Evolutionary conservation across 2,797 vertebrate species (phyloP).

Genomic region (Pangasius sanitwongsei): DNA sequence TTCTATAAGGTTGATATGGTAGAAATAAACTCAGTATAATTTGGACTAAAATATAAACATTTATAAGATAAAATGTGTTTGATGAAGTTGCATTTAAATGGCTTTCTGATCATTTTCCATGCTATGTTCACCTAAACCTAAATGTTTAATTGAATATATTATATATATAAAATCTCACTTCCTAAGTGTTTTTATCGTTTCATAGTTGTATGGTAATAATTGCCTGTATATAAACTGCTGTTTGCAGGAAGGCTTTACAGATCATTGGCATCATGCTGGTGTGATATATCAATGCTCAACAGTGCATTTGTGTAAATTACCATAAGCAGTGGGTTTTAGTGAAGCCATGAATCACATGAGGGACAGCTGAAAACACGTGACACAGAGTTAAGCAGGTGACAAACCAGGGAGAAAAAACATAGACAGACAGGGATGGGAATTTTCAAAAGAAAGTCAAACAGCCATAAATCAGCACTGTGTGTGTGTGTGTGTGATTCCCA

Average conservation of each 20-base stretch:
- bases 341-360: slow-evolving; percentile 2
- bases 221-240: neutral
- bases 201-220: neutral
- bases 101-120: neutral
- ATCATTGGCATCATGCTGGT: neutral
- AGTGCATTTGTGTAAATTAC: neutral
- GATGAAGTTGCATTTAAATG: neutral
- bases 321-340: neutral
- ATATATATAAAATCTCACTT: no score
- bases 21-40: neutral
- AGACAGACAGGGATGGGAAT: neutral
- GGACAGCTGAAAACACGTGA: neutral
- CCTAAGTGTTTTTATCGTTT: neutral
- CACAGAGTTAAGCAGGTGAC: neutral
- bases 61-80: neutral
- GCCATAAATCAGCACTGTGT: slow-evolving; percentile 1
- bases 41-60: neutral
- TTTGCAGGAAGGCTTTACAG: neutral
- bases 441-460: neutral
- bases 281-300: neutral
- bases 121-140: no score
- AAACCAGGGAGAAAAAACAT: neutral
- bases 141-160: neutral
- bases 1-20: neutral
- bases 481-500: neutral